phyloP scores from a whole-genome alignment of 2,797 vertebrate genomes.

The Buceros bicornis region DNA sequence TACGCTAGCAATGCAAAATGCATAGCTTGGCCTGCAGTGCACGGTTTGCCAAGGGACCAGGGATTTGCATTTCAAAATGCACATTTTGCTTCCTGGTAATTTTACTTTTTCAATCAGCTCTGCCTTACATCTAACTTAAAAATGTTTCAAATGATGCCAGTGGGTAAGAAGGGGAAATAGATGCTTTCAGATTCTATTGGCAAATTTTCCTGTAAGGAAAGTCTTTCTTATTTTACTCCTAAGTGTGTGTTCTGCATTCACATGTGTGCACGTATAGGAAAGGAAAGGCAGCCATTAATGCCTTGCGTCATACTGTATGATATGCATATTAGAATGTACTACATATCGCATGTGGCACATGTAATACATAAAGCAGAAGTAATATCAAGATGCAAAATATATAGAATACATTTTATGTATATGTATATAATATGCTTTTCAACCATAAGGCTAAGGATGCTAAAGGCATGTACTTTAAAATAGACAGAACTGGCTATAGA shows the following conservation, averaged over 20 bases:
- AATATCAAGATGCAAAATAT: neutral
- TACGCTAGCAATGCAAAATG: neutral
- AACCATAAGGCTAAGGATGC: neutral
- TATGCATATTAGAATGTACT: conserved; percentile 26
- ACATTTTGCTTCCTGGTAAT: neutral
- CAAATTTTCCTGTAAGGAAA: neutral
- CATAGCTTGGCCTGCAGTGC: neutral
- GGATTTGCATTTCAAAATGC: neutral
- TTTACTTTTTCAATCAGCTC: neutral
- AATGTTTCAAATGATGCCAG: neutral
- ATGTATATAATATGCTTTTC: neutral
- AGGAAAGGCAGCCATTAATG: conserved; percentile 18
- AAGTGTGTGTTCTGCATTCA: conserved; percentile 15
- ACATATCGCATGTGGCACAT: conserved; percentile 36
- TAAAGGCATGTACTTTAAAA: neutral
- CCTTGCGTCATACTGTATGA: neutral
- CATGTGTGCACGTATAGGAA: neutral
- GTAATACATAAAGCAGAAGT: neutral
- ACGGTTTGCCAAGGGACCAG: neutral
- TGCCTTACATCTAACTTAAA: neutral
- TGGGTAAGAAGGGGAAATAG: neutral
- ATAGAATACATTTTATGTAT: neutral
- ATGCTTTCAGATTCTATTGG: neutral
- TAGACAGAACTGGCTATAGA: neutral
- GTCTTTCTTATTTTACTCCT: neutral